phyloP scores from a whole-genome alignment of 1,140 invertebrate species.

The Papilio polyxenes region DNA sequence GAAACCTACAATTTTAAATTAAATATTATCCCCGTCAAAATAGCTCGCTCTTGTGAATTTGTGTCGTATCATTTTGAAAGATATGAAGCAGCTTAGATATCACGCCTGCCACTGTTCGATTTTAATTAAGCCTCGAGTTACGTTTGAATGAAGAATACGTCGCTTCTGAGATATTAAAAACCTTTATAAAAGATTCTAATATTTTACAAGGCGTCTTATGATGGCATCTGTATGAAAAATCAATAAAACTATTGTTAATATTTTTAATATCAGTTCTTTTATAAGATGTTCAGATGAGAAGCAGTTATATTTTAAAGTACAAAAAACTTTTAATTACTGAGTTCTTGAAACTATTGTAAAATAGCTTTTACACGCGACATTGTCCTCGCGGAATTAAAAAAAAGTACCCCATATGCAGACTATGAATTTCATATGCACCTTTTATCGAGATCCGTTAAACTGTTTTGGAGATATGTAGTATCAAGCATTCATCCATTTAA shows the following conservation, averaged over 20 bases:
- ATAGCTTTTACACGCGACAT: too few species aligned
- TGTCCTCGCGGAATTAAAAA: too few species aligned
- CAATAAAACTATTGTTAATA: neutral
- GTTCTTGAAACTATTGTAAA: too few species aligned
- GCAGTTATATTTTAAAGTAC: too few species aligned
- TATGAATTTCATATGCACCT: too few species aligned
- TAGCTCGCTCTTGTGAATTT: neutral
- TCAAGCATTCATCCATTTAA: too few species aligned
- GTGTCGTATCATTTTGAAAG: too few species aligned
- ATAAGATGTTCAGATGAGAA: too few species aligned
- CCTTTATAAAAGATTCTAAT: conserved; percentile 8
- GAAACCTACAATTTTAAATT: neutral
- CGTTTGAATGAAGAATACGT: conserved; percentile 6
- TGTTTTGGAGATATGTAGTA: too few species aligned
- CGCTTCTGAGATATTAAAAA: conserved; percentile 12
- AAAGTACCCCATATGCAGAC: too few species aligned
- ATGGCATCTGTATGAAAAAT: neutral
- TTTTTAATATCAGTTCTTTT: neutral
- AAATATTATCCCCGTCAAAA: neutral
- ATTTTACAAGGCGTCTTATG: conserved; percentile 1
- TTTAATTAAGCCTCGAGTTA: neutral
- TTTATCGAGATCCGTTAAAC: too few species aligned
- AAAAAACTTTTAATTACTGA: too few species aligned
- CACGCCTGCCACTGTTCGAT: conserved; percentile 9
- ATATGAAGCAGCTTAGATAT: neutral